phyloP scores from a whole-genome alignment of 2,113 vertebrate species.

The Patagioenas fasciata region DNA sequence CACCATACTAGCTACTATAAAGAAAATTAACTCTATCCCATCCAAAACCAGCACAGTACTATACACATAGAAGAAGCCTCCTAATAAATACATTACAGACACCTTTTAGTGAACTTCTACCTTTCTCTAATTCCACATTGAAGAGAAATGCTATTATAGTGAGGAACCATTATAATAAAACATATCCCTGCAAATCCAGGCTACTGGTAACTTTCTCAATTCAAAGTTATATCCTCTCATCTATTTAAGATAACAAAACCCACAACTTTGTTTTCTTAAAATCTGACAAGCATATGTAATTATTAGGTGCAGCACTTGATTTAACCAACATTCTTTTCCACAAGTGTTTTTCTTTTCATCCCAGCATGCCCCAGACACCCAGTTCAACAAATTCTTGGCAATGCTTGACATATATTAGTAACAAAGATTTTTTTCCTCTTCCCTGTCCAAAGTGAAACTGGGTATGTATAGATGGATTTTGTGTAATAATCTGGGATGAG shows the following conservation, averaged over 20 bases:
- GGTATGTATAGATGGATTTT: background rate
- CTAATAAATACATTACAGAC: background rate
- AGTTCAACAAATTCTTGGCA: background rate
- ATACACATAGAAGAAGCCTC: background rate
- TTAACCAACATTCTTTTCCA: background rate
- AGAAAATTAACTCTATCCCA: too few relatives aligned
- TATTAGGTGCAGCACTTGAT: background rate
- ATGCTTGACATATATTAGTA: background rate
- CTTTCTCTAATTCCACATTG: background rate
- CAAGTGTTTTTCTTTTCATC: background rate
- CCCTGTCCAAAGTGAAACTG: background rate
- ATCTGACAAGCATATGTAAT: background rate
- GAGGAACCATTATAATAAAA: background rate
- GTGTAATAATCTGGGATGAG: background rate
- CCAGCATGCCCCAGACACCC: background rate
- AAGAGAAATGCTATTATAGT: background rate
- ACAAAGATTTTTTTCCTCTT: background rate
- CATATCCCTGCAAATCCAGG: background rate
- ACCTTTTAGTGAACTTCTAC: background rate
- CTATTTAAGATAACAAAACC: background rate
- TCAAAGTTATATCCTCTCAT: background rate
- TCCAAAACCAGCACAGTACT: too few relatives aligned
- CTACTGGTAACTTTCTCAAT: background rate
- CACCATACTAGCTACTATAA: too few relatives aligned
- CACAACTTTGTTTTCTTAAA: background rate